Evolutionary conservation across 2,113 vertebrate genomes (phyloP).

Genomic region (human): DNA sequence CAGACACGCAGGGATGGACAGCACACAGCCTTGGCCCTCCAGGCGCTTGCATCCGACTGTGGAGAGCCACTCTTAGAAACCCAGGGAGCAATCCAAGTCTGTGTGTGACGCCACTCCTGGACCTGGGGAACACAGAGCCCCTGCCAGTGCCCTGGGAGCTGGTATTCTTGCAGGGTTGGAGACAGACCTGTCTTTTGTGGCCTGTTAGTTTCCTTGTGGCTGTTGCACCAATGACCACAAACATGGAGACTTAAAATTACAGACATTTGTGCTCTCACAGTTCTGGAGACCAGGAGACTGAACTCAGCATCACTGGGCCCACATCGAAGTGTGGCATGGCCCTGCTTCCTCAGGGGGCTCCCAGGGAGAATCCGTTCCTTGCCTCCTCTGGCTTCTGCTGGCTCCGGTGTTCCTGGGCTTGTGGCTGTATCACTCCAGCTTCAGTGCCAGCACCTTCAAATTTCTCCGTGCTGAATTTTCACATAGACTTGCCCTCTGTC

Average conservation of each 20-base stretch:
- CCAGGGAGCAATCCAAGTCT: background rate
- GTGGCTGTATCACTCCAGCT: background rate
- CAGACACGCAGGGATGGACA: fast-evolving
- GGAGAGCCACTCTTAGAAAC: background rate
- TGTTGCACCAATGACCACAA: background rate
- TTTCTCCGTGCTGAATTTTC: background rate
- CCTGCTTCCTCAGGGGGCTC: fast-evolving
- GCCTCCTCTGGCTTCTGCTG: fast-evolving
- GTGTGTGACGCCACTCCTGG: background rate
- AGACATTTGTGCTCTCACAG: background rate
- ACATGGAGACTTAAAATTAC: background rate
- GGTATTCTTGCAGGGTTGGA: no score
- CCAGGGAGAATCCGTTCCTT: fast-evolving
- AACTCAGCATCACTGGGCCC: background rate
- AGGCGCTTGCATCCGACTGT: background rate
- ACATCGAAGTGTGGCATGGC: fast-evolving
- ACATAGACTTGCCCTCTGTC: background rate
- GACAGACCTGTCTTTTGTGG: fast-evolving
- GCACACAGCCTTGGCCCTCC: no score
- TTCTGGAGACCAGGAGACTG: background rate
- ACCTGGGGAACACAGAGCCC: background rate
- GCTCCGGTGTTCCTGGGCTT: no score
- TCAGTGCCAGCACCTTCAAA: background rate
- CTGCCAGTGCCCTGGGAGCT: background rate
- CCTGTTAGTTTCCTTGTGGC: fast-evolving